Evolutionary conservation across 1,140 invertebrate species (phyloP), one percentile per base, ranked within the genome.

Genomic region (Lepidurus apus): DNA sequence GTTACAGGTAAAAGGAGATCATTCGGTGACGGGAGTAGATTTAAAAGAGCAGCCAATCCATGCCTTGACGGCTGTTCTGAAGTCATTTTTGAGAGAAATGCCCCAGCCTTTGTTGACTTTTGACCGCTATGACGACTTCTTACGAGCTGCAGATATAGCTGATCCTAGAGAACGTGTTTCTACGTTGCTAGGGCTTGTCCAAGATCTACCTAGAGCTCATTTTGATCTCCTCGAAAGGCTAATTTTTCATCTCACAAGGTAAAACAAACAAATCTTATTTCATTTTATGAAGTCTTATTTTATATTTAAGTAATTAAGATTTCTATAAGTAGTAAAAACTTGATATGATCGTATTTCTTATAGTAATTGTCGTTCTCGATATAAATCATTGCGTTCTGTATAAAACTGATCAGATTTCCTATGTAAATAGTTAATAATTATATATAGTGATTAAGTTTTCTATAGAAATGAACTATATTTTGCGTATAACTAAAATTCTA

Each of bases 81-180:
- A 98, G 85, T 89, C 90, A 73, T 97, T 97, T 86, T 92, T 98
- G 83, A 88, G 95, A 42, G 95, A 97, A 83, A 91, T 98, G 88
- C 93, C 94, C 4, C 96, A 98, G 85, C 96, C 96, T 17, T 85
- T 98, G 77, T 87, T 98, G 80, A 97, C 95, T 26, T 97, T 92
- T 86, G 95, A 98, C 81, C 91, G 93, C 73, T 98, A 98, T 84
- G 95, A 97, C 84, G 95, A 98, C 84, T 96, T 98, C 83, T 88
- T 98, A 74, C 89, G 94, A 81, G 93, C 93, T 65, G 91, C 93
- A 43, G 93, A 93, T 84, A 88, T 97, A 21, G 89, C 91, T 21
- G 92, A 96, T 84, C 88, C 89, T 4, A 90, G 91, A 83, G 95
- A 97, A 85, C 87, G 93, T 80, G 89, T 96, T 7, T 89, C 91